Conservation (phyloP, 2,113 vertebrate species). For the Boleophthalmus pectinirostris region DNA sequence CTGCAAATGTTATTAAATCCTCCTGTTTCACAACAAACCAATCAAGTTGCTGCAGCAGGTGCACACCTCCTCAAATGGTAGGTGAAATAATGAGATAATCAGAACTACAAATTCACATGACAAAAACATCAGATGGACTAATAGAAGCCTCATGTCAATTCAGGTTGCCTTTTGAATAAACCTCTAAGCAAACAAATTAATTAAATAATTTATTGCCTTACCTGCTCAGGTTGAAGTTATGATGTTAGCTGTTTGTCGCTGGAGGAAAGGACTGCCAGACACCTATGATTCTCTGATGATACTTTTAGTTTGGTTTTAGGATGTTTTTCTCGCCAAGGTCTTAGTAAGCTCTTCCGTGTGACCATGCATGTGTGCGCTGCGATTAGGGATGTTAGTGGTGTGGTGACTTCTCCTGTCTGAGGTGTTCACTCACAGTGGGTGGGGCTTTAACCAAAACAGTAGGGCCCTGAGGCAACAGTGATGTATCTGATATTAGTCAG, state of each 20-base stretch:
- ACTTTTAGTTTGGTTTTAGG: conserved; percentile 14
- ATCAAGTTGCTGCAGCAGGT: conserved; percentile 51
- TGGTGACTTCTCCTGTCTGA: conserved; percentile 83
- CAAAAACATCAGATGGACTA: neutral
- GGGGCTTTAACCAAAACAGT: conserved; percentile 91
- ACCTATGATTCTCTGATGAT: neutral
- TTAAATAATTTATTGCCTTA: conserved; percentile 21
- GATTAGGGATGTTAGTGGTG: conserved; percentile 60
- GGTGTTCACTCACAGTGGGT: conserved; percentile 85
- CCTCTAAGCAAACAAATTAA: neutral
- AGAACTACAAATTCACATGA: neutral
- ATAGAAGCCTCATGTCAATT: neutral
- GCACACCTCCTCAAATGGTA: conserved; percentile 16
- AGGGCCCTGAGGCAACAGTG: conserved; percentile 92
- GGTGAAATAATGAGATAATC: neutral
- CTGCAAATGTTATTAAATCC: neutral
- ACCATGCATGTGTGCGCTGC: conserved; percentile 46
- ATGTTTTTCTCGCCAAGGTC: conserved; percentile 9
- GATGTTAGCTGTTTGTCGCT: conserved; percentile 2
- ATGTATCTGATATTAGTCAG: conserved; percentile 94
- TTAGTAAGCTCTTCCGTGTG: conserved; percentile 34
- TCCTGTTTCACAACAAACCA: neutral
- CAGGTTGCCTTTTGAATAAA: neutral
- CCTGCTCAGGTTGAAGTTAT: conserved; percentile 31
- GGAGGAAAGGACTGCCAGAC: neutral